Percentiles rank a stretch among this genome's conserved stretches.
Evolutionary conservation across 2,113 vertebrate species (phyloP).

Genomic region (Raphicerus campestris): DNA sequence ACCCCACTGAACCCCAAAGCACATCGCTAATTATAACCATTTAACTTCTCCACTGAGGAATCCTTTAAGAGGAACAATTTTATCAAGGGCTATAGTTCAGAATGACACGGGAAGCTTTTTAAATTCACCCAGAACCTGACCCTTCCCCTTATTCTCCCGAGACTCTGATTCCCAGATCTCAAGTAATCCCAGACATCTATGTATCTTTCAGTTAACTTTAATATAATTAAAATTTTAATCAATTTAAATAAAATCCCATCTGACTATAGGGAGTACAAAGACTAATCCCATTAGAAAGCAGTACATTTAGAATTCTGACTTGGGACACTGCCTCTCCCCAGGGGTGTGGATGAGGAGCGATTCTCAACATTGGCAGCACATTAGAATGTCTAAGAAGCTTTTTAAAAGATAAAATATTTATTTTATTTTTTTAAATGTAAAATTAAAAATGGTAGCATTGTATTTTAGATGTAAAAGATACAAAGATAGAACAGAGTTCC

Average conservation of each 20-base stretch:
- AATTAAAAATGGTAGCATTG: not conserved
- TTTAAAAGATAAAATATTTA: not conserved
- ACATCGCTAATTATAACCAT: not conserved
- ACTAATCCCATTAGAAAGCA: not conserved
- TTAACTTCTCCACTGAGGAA: not conserved
- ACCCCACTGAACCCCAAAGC: not conserved
- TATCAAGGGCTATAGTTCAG: not conserved
- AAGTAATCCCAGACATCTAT: not conserved
- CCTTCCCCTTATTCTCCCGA: not conserved
- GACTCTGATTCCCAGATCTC: not conserved
- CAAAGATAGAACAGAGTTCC: not conserved
- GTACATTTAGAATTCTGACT: not conserved
- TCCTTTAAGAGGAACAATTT: not conserved
- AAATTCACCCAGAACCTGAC: not conserved
- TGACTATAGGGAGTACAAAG: not conserved
- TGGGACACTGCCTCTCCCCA: not conserved
- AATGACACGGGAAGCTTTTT: not conserved
- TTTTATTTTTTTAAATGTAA: not conserved
- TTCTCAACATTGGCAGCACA: not conserved
- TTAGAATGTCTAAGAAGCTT: not conserved
- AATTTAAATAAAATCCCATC: not conserved
- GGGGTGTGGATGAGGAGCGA: not conserved
- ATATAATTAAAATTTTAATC: not conserved
- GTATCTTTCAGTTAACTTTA: not conserved
- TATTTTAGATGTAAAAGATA: not conserved